These are phyloP conservation scores for Gastrophryne carolinensis DNA, from an alignment of 2,797 vertebrate genomes.

Conservation along the genomic window DNA sequence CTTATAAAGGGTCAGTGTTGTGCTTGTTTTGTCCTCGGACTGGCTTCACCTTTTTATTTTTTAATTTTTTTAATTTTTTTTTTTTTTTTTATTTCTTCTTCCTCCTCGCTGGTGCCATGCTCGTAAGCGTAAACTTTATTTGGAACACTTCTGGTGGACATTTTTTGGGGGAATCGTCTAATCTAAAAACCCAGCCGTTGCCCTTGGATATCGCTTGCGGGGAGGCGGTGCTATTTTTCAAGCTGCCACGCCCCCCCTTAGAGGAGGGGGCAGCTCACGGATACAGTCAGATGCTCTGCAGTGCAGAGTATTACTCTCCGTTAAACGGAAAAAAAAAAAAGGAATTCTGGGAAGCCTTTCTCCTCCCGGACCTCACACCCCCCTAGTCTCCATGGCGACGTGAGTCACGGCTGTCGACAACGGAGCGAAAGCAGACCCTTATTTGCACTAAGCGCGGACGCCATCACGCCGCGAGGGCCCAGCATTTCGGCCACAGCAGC, in stretches of 20 bases:
- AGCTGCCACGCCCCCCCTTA: not conserved
- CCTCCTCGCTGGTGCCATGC: constrained; percentile 21
- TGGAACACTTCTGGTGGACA: not conserved
- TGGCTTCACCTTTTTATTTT: constrained; percentile 17
- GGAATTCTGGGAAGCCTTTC: not conserved
- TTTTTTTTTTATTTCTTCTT: not conserved
- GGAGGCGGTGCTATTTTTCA: not conserved
- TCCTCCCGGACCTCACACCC: not conserved
- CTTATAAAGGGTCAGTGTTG: constrained; percentile 32
- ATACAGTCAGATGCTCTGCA: not conserved
- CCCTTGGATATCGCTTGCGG: not conserved
- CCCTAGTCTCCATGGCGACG: not conserved
- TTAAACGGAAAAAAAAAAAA: constrained; percentile 30
- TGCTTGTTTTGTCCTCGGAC: constrained; percentile 9
- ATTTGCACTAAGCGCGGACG: constrained; percentile 41
- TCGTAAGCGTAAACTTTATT: not conserved
- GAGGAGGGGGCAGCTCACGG: not conserved
- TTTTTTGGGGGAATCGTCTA: not conserved
- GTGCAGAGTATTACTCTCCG: constrained; percentile 37
- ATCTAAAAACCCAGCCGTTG: not conserved
- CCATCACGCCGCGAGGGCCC: not conserved
- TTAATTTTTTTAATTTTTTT: not conserved
- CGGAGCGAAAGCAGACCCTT: too few relatives aligned
- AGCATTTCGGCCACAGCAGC: not conserved
- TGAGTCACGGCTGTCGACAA: not conserved